These are phyloP conservation scores for Drosophila miranda DNA, from an alignment of 1,140 invertebrate genomes.

Conservation along the genomic window DNA sequence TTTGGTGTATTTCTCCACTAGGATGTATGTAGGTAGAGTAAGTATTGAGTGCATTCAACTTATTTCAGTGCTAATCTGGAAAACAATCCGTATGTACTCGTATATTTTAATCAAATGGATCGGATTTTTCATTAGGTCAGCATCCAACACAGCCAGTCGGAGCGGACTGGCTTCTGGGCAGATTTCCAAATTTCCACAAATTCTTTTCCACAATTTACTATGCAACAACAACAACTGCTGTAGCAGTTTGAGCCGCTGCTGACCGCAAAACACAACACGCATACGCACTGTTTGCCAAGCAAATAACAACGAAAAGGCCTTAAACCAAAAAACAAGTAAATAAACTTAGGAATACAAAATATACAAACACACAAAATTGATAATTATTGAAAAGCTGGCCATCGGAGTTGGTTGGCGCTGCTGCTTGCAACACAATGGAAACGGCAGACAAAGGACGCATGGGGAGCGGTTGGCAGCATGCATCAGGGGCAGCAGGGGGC, in stretches of 20 bases:
- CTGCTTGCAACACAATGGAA: constrained; percentile 17
- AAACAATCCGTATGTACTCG: neutral
- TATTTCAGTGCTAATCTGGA: neutral
- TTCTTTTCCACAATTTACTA: constrained; percentile 62
- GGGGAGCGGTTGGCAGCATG: constrained; percentile 3
- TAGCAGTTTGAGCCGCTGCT: constrained; percentile 1
- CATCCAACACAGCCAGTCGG: too few species aligned
- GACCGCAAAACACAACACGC: constrained; percentile 61
- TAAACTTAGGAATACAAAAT: constrained; percentile 64
- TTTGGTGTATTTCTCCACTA: neutral
- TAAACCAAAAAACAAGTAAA: constrained; percentile 78
- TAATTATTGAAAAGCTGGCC: constrained; percentile 67
- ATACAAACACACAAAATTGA: constrained; percentile 69
- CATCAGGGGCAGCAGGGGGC: neutral
- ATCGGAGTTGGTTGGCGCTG: neutral
- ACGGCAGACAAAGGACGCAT: constrained; percentile 9
- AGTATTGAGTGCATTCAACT: neutral
- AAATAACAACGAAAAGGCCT: constrained; percentile 63
- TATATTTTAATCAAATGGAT: constrained; percentile 53
- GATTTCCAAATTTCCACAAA: constrained; percentile 23
- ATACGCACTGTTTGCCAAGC: constrained; percentile 75
- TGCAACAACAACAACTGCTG: constrained; percentile 6
- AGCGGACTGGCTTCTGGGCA: constrained; percentile 8
- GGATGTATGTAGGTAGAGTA: neutral
- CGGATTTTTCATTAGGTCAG: constrained; percentile 29